Percentiles rank a stretch among this genome's conserved stretches.
Conservation (phyloP, 2,888 invertebrate genomes). For the Lithosia quadra region DNA sequence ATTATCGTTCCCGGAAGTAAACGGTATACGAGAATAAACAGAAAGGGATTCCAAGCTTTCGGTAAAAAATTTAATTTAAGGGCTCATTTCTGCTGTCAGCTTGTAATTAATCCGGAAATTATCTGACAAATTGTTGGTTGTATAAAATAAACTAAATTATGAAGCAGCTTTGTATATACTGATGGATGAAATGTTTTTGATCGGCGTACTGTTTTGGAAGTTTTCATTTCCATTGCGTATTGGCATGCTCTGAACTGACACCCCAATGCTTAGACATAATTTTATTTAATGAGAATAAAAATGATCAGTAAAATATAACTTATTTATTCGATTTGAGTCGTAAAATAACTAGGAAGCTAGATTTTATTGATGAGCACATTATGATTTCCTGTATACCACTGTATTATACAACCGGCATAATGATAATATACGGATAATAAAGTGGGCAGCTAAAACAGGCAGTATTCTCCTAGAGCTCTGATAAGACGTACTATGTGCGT, state of each 20-base stretch:
- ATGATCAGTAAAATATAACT: too few species aligned
- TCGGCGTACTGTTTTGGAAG: background rate
- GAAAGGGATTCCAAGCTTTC: conserved; percentile 26
- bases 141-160: conserved; percentile 12
- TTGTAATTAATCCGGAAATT: conserved; percentile 30
- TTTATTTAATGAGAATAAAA: background rate
- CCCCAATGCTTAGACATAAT: background rate
- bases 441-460: too few species aligned
- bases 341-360: conserved; percentile 1
- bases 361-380: background rate
- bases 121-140: conserved; percentile 27
- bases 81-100: conserved; percentile 8
- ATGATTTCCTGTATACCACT: background rate
- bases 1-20: conserved; percentile 43
- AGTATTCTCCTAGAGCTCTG: too few species aligned
- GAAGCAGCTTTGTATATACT: conserved; percentile 8
- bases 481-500: too few species aligned
- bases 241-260: too few species aligned
- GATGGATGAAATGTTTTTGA: background rate
- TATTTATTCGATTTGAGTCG: conserved; percentile 2
- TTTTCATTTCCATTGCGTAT: background rate
- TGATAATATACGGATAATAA: background rate
- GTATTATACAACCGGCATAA: background rate
- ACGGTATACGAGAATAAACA: conserved; percentile 29
- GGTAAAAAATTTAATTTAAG: conserved; percentile 27